phyloP scores from a whole-genome alignment of 30 jellyfish, hydroid and myxozoan genomes.

The Sanderia malayensis region DNA sequence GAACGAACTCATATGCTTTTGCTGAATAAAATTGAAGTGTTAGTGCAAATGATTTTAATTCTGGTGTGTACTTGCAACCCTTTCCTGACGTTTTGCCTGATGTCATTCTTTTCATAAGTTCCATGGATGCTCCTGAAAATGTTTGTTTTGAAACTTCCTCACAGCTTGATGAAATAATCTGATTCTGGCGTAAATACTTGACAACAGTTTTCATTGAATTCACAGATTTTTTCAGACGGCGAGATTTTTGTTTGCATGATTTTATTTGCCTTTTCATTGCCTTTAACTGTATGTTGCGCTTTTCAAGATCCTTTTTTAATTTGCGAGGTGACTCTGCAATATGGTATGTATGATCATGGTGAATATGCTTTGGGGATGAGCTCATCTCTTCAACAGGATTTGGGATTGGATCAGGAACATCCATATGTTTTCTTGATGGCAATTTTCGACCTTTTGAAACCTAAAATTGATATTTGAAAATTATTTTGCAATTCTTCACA shows the following conservation, averaged over 20 bases:
- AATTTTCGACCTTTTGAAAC: no score
- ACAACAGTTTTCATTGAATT: constrained; percentile 41
- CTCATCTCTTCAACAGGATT: no score
- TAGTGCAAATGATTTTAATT: constrained; percentile 26
- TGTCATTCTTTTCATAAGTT: constrained; percentile 35
- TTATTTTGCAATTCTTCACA: constrained; percentile 5
- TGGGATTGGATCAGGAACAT: no score
- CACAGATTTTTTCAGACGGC: constrained; percentile 24
- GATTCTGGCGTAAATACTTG: constrained; percentile 15
- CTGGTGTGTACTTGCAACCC: constrained; percentile 31
- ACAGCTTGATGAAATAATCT: constrained; percentile 54
- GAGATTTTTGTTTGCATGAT: constrained; percentile 26
- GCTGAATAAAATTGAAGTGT: constrained; percentile 57
- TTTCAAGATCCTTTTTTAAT: constrained; percentile 26
- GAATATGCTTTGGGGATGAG: constrained; percentile 4
- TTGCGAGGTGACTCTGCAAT: constrained; percentile 28
- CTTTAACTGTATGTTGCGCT: constrained; percentile 8
- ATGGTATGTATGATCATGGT: constrained; percentile 22
- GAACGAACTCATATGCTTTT: constrained; percentile 46
- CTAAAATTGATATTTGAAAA: no score
- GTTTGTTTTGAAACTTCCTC: constrained; percentile 40
- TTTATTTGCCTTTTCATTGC: constrained; percentile 19
- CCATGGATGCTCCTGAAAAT: constrained; percentile 50
- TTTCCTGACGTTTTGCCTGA: constrained; percentile 27
- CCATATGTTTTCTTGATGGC: constrained; percentile 4